Percentiles rank a stretch among this genome's conserved stretches.
Evolutionary conservation across 64 coral and sea anemone genomes (phyloP).

Genomic region (Catalaphyllia jardinei): DNA sequence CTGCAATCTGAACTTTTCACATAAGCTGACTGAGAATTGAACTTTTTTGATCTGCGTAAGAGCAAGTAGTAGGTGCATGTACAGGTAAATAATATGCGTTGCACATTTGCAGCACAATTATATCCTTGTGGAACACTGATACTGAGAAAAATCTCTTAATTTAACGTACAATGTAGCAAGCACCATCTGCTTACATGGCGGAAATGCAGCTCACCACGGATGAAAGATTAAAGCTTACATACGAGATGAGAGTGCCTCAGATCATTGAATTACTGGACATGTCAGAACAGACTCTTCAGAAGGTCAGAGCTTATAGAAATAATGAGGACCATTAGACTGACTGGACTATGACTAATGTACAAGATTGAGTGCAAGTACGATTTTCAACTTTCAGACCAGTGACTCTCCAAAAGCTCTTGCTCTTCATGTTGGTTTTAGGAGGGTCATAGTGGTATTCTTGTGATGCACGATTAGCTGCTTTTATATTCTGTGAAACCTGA

Average conservation of each 20-base stretch:
- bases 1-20: too few species aligned
- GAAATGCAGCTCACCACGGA: constrained; percentile 97
- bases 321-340: neutral
- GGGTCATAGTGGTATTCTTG: too few species aligned
- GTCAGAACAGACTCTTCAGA: constrained; percentile 98
- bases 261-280: constrained; percentile 99
- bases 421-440: too few species aligned
- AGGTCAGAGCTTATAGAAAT: constrained; percentile 43
- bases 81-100: neutral
- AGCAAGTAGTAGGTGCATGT: too few species aligned
- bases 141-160: neutral
- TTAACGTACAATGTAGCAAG: constrained; percentile 66
- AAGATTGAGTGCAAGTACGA: too few species aligned
- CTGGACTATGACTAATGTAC: too few species aligned
- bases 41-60: too few species aligned
- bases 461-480: too few species aligned
- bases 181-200: constrained; percentile 97
- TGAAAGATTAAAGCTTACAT: constrained; percentile 87
- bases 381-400: too few species aligned
- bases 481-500: too few species aligned
- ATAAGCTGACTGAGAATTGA: too few species aligned
- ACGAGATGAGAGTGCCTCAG: constrained; percentile 97
- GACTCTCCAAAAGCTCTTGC: too few species aligned
- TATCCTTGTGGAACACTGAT: neutral
- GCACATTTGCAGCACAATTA: neutral